These are phyloP conservation scores for Ambastaia sidthimunki DNA, from an alignment of 2,797 vertebrate genomes.

Conservation along the genomic window DNA sequence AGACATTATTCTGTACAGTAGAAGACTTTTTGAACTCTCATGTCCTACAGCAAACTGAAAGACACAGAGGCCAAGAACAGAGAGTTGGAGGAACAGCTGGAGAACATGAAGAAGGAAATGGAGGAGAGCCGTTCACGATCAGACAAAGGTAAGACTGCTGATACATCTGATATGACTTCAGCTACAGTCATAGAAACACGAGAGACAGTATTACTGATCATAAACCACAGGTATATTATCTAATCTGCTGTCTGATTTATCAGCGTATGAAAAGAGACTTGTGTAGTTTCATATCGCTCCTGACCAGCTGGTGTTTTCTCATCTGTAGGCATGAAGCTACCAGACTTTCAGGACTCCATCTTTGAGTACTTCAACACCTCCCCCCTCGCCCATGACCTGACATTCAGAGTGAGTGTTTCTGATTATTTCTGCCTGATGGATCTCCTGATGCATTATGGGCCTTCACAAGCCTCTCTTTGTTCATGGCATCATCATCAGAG, in stretches of 20 bases:
- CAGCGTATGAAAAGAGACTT: too few relatives aligned
- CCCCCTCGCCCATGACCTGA: constrained; percentile 91
- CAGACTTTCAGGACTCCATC: constrained; percentile 95
- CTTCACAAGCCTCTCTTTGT: constrained; percentile 36
- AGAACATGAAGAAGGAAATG: constrained; percentile 89
- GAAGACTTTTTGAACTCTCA: not conserved
- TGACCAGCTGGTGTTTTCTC: not conserved
- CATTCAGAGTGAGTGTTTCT: constrained; percentile 87
- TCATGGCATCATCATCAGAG: constrained; percentile 28
- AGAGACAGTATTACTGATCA: too few relatives aligned
- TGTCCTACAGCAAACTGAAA: constrained; percentile 85
- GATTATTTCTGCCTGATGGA: not conserved
- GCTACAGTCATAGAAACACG: too few relatives aligned
- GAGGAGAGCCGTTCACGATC: constrained; percentile 86
- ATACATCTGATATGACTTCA: too few relatives aligned
- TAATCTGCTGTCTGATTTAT: not conserved
- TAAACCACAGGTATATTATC: not conserved
- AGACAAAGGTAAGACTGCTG: constrained; percentile 77
- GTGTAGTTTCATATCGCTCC: too few relatives aligned
- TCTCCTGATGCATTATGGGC: constrained; percentile 32
- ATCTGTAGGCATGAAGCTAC: constrained; percentile 86
- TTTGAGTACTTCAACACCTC: constrained; percentile 99
- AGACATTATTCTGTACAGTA: not conserved
- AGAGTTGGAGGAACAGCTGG: constrained; percentile 87
- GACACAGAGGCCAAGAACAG: constrained; percentile 84